Conservation (phyloP, 2,888 invertebrate species). For the Phyllotreta cruciferae region DNA sequence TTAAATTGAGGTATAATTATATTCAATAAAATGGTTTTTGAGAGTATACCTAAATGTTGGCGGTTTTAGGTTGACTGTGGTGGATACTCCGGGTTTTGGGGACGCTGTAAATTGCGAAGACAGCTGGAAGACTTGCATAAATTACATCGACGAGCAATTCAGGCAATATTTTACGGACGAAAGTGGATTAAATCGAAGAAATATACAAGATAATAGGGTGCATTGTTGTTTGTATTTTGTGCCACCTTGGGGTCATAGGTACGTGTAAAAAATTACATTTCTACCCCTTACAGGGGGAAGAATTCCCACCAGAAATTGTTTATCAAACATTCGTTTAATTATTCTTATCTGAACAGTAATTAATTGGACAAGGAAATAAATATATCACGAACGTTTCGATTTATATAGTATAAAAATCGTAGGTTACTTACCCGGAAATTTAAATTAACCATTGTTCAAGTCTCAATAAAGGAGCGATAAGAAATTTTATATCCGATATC, state of each 20-base stretch:
- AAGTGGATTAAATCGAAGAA: conserved; percentile 91
- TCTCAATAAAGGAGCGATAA: too few species aligned
- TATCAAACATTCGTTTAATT: too few species aligned
- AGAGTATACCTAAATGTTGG: neutral
- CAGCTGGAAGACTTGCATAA: conserved; percentile 90
- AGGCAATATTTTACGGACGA: conserved; percentile 87
- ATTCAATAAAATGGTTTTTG: neutral
- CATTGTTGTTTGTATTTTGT: conserved; percentile 96
- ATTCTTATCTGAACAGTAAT: too few species aligned
- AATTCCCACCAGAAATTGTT: too few species aligned
- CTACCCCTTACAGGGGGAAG: neutral
- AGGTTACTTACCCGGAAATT: too few species aligned
- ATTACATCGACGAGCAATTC: conserved; percentile 92
- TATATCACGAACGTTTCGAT: neutral
- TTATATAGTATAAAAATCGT: neutral
- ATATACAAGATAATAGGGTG: conserved; percentile 94
- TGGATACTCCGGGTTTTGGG: conserved; percentile 96
- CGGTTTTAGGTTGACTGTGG: conserved; percentile 74
- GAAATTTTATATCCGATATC: too few species aligned
- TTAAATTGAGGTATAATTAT: conserved; percentile 77
- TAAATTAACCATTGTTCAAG: too few species aligned
- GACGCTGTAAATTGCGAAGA: conserved; percentile 94
- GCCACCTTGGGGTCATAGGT: conserved; percentile 96
- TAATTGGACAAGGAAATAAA: neutral
- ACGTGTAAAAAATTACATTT: conserved; percentile 39